These are phyloP conservation scores for Calosoma granatense DNA, from an alignment of 1,140 invertebrate species.

Conservation along the genomic window DNA sequence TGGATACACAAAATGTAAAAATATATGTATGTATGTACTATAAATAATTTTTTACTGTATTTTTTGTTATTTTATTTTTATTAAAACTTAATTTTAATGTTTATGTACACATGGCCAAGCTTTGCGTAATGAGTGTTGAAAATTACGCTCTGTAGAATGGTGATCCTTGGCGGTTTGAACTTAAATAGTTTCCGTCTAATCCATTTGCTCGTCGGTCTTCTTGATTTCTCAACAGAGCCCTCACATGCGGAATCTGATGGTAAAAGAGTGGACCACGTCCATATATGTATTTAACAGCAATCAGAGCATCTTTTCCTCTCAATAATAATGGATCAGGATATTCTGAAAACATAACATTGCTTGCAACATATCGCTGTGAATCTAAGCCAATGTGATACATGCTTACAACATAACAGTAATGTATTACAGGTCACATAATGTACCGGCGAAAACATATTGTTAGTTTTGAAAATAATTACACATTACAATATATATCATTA, in stretches of 20 bases:
- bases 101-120: not conserved
- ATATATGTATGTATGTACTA: not conserved
- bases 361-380: no score
- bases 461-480: no score
- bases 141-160: no score
- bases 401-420: no score
- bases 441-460: no score
- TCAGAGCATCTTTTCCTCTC: constrained; percentile 22
- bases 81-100: not conserved
- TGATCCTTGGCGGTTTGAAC: constrained; percentile 45
- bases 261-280: constrained; percentile 41
- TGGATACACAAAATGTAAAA: no score
- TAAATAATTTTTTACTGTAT: not conserved
- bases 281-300: constrained; percentile 24
- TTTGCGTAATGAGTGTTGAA: constrained; percentile 23
- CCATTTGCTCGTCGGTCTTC: constrained; percentile 44
- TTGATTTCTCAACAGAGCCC: constrained; percentile 46
- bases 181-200: constrained; percentile 42
- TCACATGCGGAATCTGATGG: constrained; percentile 49
- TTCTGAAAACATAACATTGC: constrained; percentile 15
- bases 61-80: not conserved
- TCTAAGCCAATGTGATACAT: no score
- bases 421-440: no score
- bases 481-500: no score
- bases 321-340: constrained; percentile 27